Conservation (phyloP, 1,140 invertebrate species). For the Bombus balteatus region DNA sequence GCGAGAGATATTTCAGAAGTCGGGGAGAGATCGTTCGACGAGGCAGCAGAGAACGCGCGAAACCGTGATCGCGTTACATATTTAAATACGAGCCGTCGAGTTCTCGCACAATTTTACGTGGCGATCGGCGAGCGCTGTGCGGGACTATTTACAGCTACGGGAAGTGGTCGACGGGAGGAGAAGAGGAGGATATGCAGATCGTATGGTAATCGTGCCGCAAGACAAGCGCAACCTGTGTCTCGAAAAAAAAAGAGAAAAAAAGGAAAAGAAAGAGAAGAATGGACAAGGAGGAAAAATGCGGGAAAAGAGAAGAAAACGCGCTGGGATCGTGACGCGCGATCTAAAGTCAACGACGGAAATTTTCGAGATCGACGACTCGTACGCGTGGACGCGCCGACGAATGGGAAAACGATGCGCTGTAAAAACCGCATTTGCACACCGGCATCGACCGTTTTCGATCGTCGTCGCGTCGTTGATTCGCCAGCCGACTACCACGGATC, state of each 20-base stretch:
- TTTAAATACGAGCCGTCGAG: neutral
- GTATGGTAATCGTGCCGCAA: constrained; percentile 77
- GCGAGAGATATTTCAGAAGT: no score
- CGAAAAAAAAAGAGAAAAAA: constrained; percentile 50
- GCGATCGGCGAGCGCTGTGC: neutral
- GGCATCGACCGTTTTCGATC: constrained; percentile 9
- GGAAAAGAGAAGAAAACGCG: neutral
- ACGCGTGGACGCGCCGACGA: neutral
- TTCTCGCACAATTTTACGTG: constrained; percentile 37
- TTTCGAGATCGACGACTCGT: constrained; percentile 39
- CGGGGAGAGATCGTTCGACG: no score
- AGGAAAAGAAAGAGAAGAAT: neutral
- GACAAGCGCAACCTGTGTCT: constrained; percentile 76
- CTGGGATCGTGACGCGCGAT: neutral
- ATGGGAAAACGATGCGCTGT: neutral
- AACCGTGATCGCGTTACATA: neutral
- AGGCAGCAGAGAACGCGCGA: no score
- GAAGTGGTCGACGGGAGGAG: constrained; percentile 60
- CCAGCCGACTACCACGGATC: neutral
- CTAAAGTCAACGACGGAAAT: constrained; percentile 16
- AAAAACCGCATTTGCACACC: neutral
- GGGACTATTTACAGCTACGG: constrained; percentile 71
- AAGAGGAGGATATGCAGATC: constrained; percentile 77
- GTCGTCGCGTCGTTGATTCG: neutral
- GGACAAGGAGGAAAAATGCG: neutral